phyloP scores from a whole-genome alignment of 2,113 vertebrate species.

The Sardina pilchardus region DNA sequence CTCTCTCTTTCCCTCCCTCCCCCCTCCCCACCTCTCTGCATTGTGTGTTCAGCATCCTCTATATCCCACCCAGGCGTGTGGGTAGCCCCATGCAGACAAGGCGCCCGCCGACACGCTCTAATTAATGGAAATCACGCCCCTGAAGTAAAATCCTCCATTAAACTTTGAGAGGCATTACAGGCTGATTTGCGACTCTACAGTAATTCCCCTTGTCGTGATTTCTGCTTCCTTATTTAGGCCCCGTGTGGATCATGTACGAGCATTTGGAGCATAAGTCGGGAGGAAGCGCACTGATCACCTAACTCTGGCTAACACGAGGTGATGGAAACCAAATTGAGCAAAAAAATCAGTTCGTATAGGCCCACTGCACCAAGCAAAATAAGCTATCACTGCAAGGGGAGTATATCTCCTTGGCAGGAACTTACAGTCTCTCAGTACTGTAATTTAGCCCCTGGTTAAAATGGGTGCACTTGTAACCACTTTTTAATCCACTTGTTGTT shows the following conservation, averaged over 20 bases:
- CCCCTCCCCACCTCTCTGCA: background rate
- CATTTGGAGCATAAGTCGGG: conserved; percentile 26
- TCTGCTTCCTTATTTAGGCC: background rate
- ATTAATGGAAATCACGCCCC: conserved; percentile 45
- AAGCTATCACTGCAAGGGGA: background rate
- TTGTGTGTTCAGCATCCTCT: background rate
- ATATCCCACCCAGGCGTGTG: background rate
- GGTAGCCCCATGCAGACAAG: background rate
- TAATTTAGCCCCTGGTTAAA: background rate
- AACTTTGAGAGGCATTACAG: conserved; percentile 36
- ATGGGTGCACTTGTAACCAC: background rate
- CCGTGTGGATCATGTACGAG: background rate
- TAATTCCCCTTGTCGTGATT: conserved; percentile 28
- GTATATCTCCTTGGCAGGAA: background rate
- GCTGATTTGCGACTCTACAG: conserved; percentile 34
- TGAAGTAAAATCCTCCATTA: conserved; percentile 40
- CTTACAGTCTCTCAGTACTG: background rate
- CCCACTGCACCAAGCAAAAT: background rate
- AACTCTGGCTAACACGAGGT: background rate
- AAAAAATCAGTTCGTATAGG: too few species aligned
- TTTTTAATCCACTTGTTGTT: background rate
- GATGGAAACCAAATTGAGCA: background rate
- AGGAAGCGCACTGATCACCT: background rate
- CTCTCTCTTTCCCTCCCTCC: background rate
- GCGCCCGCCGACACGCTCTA: conserved; percentile 36